Evolutionary conservation across 37 sponge, comb jelly and placozoan species (phyloP), one percentile per base, ranked within the genome.

Genomic region (Ephydatia muelleri): DNA sequence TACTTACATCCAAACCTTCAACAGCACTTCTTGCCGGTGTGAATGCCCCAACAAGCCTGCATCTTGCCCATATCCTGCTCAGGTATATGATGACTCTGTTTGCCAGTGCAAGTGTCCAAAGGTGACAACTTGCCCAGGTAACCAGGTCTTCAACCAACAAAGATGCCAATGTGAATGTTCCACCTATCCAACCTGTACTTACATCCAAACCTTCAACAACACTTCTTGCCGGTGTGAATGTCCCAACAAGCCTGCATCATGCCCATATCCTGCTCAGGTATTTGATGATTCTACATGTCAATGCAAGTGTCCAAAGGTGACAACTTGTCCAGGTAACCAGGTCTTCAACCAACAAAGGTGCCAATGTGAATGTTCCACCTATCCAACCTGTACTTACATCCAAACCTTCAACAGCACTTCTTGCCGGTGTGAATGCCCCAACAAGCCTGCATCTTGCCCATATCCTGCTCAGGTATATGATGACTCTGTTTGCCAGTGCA

Each of bases 71-170:
- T 8, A 73, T 29, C 32, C 32, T 37, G 47, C 47, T 43, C 47
- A 38, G 37, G 33, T 31, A 30, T 73, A 28, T 73, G 37, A 73
- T 30, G 22, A 73, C 34, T 37, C 38, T 3, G 27, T 3, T 23
- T 73, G 75, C 27, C 75, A 28, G 75, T 73, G 75, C 37, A 38
- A 73, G 27, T 73, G 75, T 73, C 75, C 75, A 37, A 22, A 37
- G 31, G 37, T 31, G 25, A 73, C 3, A 73, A 3, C 12, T 23
- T 73, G 75, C 31, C 33, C 75, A 5, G 25, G 2, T 13, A 38
- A 38, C 29, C 34, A 73, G 37, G 75, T 73, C 3, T 73, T 73
- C 37, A 38, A 73, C 37, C 38, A 73, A 30, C 12, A 31, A 3
- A 30, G 16, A 35, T 73, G 75, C 37, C 23, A 73, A 73, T 73